A percentile compares a stretch with the other conserved stretches of the same genome.
phyloP scores from a whole-genome alignment of 2,888 invertebrate species.

The Scaeva pyrastri region DNA sequence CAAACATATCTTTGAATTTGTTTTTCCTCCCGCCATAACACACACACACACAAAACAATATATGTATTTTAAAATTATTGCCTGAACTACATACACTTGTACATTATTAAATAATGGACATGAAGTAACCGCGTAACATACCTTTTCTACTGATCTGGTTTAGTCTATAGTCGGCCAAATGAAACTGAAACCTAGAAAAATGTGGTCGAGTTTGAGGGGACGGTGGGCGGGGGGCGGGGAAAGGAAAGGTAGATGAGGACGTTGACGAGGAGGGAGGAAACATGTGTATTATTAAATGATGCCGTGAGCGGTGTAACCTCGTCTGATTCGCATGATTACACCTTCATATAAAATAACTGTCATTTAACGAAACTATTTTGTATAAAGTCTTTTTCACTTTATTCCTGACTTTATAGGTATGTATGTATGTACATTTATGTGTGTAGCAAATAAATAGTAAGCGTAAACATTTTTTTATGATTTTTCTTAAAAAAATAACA shows the following conservation, averaged over 20 bases:
- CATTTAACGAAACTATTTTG: conserved; percentile 10
- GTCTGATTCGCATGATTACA: conserved; percentile 16
- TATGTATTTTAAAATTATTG: too few relatives aligned
- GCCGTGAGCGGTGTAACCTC: conserved; percentile 16
- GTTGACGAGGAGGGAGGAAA: too few relatives aligned
- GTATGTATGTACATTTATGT: too few relatives aligned
- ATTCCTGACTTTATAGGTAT: too few relatives aligned
- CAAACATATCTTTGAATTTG: conserved; percentile 29
- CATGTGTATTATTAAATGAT: conserved; percentile 54
- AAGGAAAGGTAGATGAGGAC: too few relatives aligned
- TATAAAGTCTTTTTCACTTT: neutral
- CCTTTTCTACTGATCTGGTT: conserved; percentile 27
- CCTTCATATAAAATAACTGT: conserved; percentile 17
- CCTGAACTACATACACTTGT: neutral
- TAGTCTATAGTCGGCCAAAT: neutral
- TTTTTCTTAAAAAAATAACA: too few relatives aligned
- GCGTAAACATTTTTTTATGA: too few relatives aligned
- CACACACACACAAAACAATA: conserved; percentile 2
- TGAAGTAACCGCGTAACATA: conserved; percentile 22
- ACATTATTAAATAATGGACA: neutral
- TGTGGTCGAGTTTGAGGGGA: conserved; percentile 30
- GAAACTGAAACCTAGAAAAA: conserved; percentile 32
- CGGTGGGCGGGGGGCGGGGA: neutral
- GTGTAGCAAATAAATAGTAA: too few relatives aligned
- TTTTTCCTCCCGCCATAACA: conserved; percentile 28